Evolutionary conservation across 1,140 invertebrate genomes (phyloP).

Genomic region (Cyclargus thomasi): DNA sequence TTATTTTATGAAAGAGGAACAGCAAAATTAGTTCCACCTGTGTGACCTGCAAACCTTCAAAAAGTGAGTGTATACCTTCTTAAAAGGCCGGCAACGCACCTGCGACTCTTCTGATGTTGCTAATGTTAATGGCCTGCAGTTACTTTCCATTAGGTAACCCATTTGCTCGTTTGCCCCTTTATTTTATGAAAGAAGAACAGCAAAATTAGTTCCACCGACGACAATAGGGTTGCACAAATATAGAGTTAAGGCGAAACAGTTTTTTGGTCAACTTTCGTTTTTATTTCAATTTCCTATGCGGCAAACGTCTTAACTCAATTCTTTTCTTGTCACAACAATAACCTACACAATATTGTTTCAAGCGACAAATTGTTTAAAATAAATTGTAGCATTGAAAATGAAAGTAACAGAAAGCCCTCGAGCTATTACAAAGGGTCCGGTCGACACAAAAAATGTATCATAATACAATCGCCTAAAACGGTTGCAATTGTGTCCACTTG

Average conservation of each 20-base stretch:
- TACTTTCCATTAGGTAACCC: no score
- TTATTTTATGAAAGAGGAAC: no score
- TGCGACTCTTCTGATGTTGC: no score
- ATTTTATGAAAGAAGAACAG: no score
- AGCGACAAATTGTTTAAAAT: slow-evolving; percentile 3
- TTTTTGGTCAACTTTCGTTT: neutral
- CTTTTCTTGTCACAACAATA: slow-evolving; percentile 6
- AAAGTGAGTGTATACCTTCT: no score
- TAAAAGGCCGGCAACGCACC: no score
- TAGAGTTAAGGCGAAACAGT: neutral
- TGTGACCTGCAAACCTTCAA: no score
- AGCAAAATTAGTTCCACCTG: no score
- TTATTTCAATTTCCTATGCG: slow-evolving; percentile 4
- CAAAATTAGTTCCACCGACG: neutral
- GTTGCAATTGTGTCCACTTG: neutral
- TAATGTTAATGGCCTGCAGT: no score
- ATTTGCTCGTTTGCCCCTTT: no score
- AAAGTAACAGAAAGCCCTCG: slow-evolving; percentile 6
- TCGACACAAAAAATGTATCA: neutral
- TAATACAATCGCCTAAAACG: neutral
- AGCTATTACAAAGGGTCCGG: neutral
- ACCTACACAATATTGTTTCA: neutral
- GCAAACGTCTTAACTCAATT: neutral
- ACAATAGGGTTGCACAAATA: slow-evolving; percentile 4
- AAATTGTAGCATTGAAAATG: slow-evolving; percentile 6